These are phyloP conservation scores for Zaprionus capensis DNA, from an alignment of 1,140 invertebrate species.

Conservation along the genomic window DNA sequence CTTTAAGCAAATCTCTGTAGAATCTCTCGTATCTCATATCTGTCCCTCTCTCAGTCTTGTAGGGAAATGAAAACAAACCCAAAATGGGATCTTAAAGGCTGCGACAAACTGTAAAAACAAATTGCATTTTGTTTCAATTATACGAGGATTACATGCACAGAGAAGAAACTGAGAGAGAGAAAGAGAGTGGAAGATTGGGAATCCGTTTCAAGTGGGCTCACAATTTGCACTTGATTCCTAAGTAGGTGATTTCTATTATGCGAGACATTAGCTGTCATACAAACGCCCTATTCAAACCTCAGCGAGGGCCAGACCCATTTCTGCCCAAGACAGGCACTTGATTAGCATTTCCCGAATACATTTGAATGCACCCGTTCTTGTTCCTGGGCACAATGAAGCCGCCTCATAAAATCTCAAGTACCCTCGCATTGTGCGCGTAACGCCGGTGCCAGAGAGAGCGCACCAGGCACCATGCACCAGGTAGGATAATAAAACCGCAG, in stretches of 20 bases:
- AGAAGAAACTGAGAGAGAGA: neutral
- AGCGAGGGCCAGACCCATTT: conserved; percentile 14
- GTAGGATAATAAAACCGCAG: conserved; percentile 73
- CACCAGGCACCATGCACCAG: conserved; percentile 40
- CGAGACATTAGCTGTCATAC: conserved; percentile 82
- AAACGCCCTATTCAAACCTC: conserved; percentile 78
- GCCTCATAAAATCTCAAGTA: conserved; percentile 76
- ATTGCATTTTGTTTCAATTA: conserved; percentile 81
- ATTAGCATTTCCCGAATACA: conserved; percentile 66
- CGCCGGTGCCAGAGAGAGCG: conserved; percentile 60
- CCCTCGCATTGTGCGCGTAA: conserved; percentile 62
- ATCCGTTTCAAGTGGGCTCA: conserved; percentile 61
- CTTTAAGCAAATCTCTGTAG: conserved; percentile 74
- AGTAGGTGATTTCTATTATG: conserved; percentile 83
- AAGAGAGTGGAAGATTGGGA: neutral
- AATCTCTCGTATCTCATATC: conserved; percentile 12
- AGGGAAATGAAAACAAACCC: conserved; percentile 76
- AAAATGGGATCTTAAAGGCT: conserved; percentile 77
- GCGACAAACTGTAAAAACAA: conserved; percentile 83
- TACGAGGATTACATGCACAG: conserved; percentile 70
- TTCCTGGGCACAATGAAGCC: conserved; percentile 7
- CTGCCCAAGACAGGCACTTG: conserved; percentile 61
- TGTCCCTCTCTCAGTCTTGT: conserved; percentile 43
- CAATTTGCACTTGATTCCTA: conserved; percentile 82
- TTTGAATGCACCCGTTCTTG: conserved; percentile 17